A percentile compares a stretch with the other conserved stretches of the same genome.
Conservation (phyloP, 2,888 invertebrate species). For the Melinopterus prodromus region DNA sequence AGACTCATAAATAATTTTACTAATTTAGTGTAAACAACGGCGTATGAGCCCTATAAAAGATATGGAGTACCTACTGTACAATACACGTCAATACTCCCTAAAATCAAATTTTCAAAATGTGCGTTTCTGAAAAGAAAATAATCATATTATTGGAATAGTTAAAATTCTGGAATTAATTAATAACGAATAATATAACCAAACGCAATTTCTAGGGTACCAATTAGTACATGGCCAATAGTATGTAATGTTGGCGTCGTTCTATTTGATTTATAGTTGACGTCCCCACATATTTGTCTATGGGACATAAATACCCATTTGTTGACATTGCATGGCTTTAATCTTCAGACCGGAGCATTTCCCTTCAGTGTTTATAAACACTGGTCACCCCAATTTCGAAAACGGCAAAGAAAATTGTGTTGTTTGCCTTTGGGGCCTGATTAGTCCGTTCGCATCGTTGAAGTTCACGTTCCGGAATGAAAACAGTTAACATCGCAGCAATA, state of each 20-base stretch:
- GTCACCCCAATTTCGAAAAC: not conserved
- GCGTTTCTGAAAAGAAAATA: no score
- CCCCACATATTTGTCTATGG: not conserved
- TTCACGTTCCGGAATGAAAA: not conserved
- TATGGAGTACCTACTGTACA: no score
- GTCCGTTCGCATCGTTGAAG: not conserved
- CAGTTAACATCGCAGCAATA: not conserved
- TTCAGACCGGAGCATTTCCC: not conserved
- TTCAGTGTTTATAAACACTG: not conserved
- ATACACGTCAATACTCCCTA: no score
- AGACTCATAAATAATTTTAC: no score
- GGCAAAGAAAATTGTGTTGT: constrained; percentile 4
- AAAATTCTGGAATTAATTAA: no score
- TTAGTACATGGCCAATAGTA: not conserved
- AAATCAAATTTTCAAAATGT: no score
- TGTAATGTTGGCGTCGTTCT: not conserved
- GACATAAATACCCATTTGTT: not conserved
- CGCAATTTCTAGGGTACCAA: not conserved
- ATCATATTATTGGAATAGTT: no score
- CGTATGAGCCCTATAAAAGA: no score
- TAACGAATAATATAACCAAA: no score
- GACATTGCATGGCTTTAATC: not conserved
- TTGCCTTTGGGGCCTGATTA: constrained; percentile 4
- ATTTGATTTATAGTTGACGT: not conserved
- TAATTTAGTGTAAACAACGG: no score